Percentiles rank a stretch among this genome's conserved stretches.
phyloP scores from a whole-genome alignment of 1,140 invertebrate species.

The Drosophila ercepeae region DNA sequence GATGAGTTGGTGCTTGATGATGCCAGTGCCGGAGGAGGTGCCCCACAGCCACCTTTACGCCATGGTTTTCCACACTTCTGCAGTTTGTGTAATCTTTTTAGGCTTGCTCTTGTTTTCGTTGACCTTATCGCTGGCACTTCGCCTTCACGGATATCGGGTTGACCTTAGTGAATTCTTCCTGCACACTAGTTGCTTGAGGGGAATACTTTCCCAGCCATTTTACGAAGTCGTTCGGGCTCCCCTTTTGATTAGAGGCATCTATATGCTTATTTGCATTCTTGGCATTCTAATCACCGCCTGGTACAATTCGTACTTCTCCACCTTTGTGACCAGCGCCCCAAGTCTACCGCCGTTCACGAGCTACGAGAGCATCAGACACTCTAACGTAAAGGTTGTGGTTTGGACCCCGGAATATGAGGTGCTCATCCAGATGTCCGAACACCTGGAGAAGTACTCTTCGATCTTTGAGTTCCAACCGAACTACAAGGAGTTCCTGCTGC shows the following conservation, averaged over 20 bases:
- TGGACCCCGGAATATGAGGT: constrained; percentile 58
- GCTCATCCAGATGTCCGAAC: not conserved
- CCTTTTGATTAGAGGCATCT: constrained; percentile 44
- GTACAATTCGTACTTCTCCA: constrained; percentile 70
- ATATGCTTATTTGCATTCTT: constrained; percentile 58
- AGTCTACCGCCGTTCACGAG: constrained; percentile 12
- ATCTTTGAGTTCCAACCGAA: constrained; percentile 51
- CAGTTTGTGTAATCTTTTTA: constrained; percentile 31
- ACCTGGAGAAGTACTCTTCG: constrained; percentile 34
- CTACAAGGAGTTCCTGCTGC: constrained; percentile 41
- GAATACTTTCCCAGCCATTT: constrained; percentile 61
- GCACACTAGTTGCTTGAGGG: constrained; percentile 64
- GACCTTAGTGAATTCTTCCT: constrained; percentile 32
- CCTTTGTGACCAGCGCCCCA: constrained; percentile 63
- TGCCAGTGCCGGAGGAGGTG: constrained; percentile 56
- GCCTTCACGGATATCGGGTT: constrained; percentile 41
- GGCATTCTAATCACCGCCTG: constrained; percentile 62
- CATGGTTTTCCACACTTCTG: constrained; percentile 40
- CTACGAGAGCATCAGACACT: constrained; percentile 53
- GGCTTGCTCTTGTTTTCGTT: constrained; percentile 42
- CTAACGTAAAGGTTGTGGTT: constrained; percentile 37
- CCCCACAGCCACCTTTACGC: constrained; percentile 52
- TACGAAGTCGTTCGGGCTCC: constrained; percentile 37
- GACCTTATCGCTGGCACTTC: constrained; percentile 19
- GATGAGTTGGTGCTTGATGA: constrained; percentile 69